These are phyloP conservation scores for Leucosticte australis DNA, from an alignment of 2,113 vertebrate genomes.

Conservation along the genomic window DNA sequence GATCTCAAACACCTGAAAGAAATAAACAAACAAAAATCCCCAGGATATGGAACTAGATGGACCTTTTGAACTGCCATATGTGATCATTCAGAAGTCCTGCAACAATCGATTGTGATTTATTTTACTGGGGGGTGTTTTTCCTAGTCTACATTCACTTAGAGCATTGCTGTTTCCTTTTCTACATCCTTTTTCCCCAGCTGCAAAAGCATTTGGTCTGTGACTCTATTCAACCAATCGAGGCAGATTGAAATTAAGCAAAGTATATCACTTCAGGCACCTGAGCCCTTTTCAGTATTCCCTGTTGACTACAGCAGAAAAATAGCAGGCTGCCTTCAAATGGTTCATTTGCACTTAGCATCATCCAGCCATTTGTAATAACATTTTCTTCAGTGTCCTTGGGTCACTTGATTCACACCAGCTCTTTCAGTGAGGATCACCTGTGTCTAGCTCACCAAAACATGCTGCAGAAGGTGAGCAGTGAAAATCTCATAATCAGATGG, in stretches of 20 bases:
- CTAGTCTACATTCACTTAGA: not conserved
- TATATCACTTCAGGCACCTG: not conserved
- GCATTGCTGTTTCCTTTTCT: not conserved
- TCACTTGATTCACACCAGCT: not conserved
- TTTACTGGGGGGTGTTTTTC: not conserved
- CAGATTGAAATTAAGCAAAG: conserved; percentile 15
- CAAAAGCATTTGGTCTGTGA: not conserved
- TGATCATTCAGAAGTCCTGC: not conserved
- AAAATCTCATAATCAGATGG: not conserved
- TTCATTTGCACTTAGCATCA: not conserved
- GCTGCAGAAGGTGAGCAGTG: not conserved
- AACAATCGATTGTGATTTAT: not conserved
- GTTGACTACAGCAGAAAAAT: not conserved
- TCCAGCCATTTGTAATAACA: not conserved
- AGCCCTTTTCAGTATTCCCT: conserved; percentile 1
- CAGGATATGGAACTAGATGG: not conserved
- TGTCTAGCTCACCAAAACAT: not conserved
- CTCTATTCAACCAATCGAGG: not conserved
- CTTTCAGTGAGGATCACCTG: not conserved
- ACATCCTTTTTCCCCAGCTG: not conserved
- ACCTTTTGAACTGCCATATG: not conserved
- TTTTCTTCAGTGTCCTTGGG: not conserved
- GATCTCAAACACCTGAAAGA: not conserved
- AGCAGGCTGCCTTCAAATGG: not conserved
- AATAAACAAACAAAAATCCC: not conserved